phyloP scores from a whole-genome alignment of 2,113 vertebrate genomes.

The Halichoerus grypus region DNA sequence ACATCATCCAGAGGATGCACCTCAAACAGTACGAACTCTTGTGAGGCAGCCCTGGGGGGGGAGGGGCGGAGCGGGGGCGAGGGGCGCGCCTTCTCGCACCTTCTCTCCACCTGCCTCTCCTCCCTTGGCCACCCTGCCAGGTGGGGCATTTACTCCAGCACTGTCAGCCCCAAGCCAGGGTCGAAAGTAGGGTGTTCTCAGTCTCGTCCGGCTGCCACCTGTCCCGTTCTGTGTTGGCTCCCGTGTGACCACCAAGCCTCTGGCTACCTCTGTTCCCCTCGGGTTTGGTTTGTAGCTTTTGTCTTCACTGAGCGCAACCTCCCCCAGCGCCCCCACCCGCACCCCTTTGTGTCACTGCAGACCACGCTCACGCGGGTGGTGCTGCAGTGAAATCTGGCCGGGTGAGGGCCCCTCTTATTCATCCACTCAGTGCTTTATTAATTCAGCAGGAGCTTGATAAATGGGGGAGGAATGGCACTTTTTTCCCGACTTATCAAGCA shows the following conservation, averaged over 20 bases:
- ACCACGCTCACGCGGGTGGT: conserved; percentile 81
- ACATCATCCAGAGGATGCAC: conserved; percentile 99
- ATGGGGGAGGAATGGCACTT: conserved; percentile 90
- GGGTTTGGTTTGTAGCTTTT: conserved; percentile 78
- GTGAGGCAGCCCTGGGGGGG: conserved; percentile 92
- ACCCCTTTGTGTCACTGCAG: conserved; percentile 75
- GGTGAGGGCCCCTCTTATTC: conserved; percentile 84
- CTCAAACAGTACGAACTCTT: conserved; percentile 99
- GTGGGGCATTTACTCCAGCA: conserved; percentile 92
- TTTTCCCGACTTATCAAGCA: conserved; percentile 92
- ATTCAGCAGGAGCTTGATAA: conserved; percentile 86
- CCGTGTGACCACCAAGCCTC: conserved; percentile 93
- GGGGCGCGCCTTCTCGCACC: conserved; percentile 76
- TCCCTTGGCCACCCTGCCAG: conserved; percentile 82
- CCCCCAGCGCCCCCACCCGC: conserved; percentile 77
- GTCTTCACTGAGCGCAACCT: conserved; percentile 83
- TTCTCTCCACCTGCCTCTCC: conserved; percentile 86
- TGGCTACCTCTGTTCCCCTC: conserved; percentile 92
- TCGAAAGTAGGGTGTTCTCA: conserved; percentile 80
- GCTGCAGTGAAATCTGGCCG: conserved; percentile 82
- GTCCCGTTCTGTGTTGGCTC: conserved; percentile 84
- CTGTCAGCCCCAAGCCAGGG: conserved; percentile 86
- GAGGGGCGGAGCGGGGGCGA: conserved; percentile 84
- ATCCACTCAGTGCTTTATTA: neutral
- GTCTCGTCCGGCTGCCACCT: conserved; percentile 77